Percentiles rank a stretch among this genome's conserved stretches.
Conservation (phyloP, 2,797 vertebrate species). For the Acrossocheilus fasciatus region DNA sequence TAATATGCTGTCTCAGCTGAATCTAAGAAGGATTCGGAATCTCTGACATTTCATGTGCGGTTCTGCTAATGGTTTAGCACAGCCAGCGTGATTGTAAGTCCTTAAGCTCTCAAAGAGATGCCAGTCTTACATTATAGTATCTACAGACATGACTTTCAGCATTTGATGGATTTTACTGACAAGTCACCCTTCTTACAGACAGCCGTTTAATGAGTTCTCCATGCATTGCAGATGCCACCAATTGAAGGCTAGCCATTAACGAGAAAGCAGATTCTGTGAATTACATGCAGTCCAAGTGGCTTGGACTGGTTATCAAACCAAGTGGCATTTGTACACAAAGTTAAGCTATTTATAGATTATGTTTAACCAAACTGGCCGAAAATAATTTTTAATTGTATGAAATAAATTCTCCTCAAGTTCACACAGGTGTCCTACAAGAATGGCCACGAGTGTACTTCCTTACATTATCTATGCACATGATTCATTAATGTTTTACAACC, state of each 20-base stretch:
- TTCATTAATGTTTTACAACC: background rate
- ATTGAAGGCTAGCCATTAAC: background rate
- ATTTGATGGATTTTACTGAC: constrained; percentile 38
- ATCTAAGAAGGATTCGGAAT: constrained; percentile 26
- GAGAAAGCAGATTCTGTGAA: background rate
- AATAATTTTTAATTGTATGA: background rate
- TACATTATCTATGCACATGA: background rate
- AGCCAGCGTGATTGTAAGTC: constrained; percentile 27
- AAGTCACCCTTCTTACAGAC: background rate
- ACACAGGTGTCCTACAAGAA: background rate
- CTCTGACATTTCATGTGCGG: constrained; percentile 23
- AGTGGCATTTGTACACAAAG: background rate
- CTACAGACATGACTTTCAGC: constrained; percentile 29
- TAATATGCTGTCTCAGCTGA: constrained; percentile 39
- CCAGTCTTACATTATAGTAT: constrained; percentile 21
- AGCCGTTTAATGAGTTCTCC: background rate
- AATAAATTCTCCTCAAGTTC: background rate
- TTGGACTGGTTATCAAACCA: background rate
- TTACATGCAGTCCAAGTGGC: too few species aligned
- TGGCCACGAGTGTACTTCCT: background rate
- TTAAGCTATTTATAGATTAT: background rate
- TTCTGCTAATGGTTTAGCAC: constrained; percentile 40
- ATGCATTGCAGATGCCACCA: too few species aligned
- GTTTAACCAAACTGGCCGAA: background rate
- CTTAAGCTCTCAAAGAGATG: constrained; percentile 33